Percentiles rank a stretch among this genome's conserved stretches.
These are phyloP conservation scores for Notodonta dromedarius DNA, from an alignment of 2,888 invertebrate genomes.

Conservation along the genomic window DNA sequence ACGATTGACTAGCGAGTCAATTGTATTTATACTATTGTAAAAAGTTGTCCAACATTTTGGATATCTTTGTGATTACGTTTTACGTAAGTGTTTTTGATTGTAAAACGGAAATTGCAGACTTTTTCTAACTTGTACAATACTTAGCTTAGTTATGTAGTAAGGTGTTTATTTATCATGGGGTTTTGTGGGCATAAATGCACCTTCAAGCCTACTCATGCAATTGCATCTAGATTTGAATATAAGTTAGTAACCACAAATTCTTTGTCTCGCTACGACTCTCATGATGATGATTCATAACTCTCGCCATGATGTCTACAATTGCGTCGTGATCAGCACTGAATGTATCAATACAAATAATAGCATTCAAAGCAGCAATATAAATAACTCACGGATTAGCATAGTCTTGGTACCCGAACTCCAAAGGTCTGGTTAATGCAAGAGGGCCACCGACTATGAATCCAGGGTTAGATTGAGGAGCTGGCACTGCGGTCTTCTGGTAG, in stretches of 20 bases:
- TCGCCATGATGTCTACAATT: too few relatives aligned
- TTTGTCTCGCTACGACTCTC: too few relatives aligned
- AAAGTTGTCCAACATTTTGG: background rate
- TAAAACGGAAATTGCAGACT: background rate
- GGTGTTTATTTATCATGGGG: too few relatives aligned
- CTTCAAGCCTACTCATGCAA: too few relatives aligned
- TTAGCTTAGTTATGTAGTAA: too few relatives aligned
- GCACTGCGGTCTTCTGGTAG: slow-evolving; percentile 45
- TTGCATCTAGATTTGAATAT: too few relatives aligned
- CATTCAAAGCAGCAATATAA: background rate
- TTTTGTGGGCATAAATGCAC: too few relatives aligned
- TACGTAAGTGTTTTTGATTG: background rate
- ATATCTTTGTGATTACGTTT: background rate
- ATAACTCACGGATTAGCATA: slow-evolving; percentile 59
- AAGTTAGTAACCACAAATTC: too few relatives aligned
- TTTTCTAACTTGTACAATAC: too few relatives aligned
- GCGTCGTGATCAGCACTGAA: too few relatives aligned
- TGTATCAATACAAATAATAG: too few relatives aligned
- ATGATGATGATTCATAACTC: too few relatives aligned
- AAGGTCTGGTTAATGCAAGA: slow-evolving; percentile 53
- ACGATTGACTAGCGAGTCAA: background rate
- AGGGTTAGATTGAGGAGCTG: slow-evolving; percentile 42
- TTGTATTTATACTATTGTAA: background rate
- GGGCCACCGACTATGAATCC: slow-evolving; percentile 51
- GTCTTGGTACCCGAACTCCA: slow-evolving; percentile 60